A percentile compares a stretch with the other conserved stretches of the same genome.
These are phyloP conservation scores for Xyrichtys novacula DNA, from an alignment of 2,797 vertebrate genomes.

Conservation along the genomic window DNA sequence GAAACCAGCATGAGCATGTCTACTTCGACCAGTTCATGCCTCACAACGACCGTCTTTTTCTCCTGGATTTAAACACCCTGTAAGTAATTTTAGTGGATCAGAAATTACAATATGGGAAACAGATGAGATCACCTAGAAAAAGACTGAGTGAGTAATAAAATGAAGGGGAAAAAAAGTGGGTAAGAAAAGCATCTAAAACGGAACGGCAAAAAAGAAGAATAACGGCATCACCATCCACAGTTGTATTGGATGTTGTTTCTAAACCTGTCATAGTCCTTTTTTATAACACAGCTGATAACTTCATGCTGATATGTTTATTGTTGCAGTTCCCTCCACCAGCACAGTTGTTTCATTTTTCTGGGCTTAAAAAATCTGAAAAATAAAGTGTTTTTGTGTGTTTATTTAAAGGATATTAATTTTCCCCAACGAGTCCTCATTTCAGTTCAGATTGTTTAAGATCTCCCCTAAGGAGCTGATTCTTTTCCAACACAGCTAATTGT, in stretches of 20 bases:
- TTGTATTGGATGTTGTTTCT: not conserved
- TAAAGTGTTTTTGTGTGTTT: not conserved
- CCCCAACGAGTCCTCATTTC: not conserved
- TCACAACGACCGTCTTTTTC: too few relatives aligned
- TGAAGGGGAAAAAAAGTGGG: too few relatives aligned
- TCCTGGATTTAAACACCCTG: too few relatives aligned
- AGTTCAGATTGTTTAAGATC: not conserved
- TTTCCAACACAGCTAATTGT: slow-evolving; percentile 11
- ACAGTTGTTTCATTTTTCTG: not conserved
- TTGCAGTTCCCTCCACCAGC: not conserved
- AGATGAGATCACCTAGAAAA: too few relatives aligned
- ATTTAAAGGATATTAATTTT: not conserved
- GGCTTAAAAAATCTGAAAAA: not conserved
- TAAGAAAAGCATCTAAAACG: too few relatives aligned
- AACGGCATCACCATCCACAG: too few relatives aligned
- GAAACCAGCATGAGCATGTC: not conserved
- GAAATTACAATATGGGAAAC: too few relatives aligned
- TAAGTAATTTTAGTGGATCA: too few relatives aligned
- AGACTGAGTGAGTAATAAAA: too few relatives aligned
- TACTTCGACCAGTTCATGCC: too few relatives aligned
- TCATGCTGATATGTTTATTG: not conserved
- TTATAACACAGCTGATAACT: not conserved
- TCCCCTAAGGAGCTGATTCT: slow-evolving; percentile 5
- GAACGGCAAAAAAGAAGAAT: too few relatives aligned
- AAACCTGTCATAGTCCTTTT: not conserved